A percentile compares a stretch with the other conserved stretches of the same genome.
Conservation (phyloP, 1,140 invertebrate species). For the Colletes gigas region DNA sequence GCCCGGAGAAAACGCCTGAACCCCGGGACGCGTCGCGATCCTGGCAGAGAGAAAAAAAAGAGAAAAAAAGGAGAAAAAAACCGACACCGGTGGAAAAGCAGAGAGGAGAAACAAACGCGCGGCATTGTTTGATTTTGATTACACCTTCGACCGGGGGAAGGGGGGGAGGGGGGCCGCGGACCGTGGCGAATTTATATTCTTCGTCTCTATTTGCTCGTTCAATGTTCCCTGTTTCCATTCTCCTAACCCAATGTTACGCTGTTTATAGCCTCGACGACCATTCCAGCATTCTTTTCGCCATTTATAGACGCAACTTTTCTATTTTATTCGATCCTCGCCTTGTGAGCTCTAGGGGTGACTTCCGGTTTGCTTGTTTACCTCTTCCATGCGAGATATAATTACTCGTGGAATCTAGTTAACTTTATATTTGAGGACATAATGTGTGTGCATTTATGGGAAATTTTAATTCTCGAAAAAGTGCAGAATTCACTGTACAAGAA, state of each 20-base stretch:
- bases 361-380: too few species aligned
- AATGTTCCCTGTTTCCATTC: slow-evolving; percentile 10
- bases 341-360: too few species aligned
- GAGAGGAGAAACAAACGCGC: neutral
- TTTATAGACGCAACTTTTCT: too few species aligned
- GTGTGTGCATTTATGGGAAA: too few species aligned
- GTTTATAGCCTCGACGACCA: slow-evolving; percentile 21
- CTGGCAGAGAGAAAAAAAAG: too few species aligned
- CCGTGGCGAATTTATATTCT: slow-evolving; percentile 17
- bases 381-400: too few species aligned
- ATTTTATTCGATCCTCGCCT: too few species aligned
- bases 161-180: neutral
- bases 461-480: too few species aligned
- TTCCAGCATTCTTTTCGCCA: neutral
- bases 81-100: too few species aligned
- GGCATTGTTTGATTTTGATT: slow-evolving; percentile 36
- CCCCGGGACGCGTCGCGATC: neutral
- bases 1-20: neutral
- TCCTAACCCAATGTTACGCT: slow-evolving; percentile 28
- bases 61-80: neutral
- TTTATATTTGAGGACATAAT: too few species aligned
- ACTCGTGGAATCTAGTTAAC: too few species aligned
- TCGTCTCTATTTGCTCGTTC: neutral
- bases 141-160: slow-evolving; percentile 17
- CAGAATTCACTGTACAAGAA: too few species aligned